phyloP scores from a whole-genome alignment of 2,888 invertebrate genomes.

The Aspidapion aeneum region DNA sequence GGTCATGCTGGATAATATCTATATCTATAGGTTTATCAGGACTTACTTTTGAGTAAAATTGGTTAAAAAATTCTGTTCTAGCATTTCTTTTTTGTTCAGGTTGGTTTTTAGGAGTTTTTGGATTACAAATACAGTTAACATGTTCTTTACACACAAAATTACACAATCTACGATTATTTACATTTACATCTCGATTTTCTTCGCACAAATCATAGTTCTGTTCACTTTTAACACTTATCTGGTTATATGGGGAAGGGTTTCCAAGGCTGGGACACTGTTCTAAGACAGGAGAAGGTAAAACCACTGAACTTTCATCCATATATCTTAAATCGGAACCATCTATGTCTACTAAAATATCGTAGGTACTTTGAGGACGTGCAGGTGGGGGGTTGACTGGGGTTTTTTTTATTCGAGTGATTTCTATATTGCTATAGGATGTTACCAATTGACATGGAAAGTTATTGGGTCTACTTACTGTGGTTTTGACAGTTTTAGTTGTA shows the following conservation, averaged over 20 bases:
- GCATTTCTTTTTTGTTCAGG: too few species aligned
- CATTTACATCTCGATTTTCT: too few species aligned
- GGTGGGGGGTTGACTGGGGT: constrained; percentile 56
- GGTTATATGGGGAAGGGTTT: constrained; percentile 13
- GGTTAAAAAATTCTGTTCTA: too few species aligned
- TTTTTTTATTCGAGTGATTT: constrained; percentile 29
- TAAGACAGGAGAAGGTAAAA: constrained; percentile 72
- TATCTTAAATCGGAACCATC: constrained; percentile 84
- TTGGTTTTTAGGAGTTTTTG: too few species aligned
- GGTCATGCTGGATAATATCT: too few species aligned
- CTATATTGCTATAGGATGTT: constrained; percentile 23
- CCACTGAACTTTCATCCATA: constrained; percentile 90
- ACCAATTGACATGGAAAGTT: not conserved
- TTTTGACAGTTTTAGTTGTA: not conserved
- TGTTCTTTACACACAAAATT: too few species aligned
- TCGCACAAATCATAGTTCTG: too few species aligned
- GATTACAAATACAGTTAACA: too few species aligned
- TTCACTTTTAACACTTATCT: too few species aligned
- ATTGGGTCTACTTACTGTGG: constrained; percentile 18
- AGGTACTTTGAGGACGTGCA: constrained; percentile 52
- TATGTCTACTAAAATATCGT: constrained; percentile 73
- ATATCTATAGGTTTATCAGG: too few species aligned
- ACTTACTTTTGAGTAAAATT: too few species aligned
- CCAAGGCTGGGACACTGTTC: constrained; percentile 62
- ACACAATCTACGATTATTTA: not conserved